Evolutionary conservation across 2,113 vertebrate genomes (phyloP).

Genomic region (Halcyon senegalensis): DNA sequence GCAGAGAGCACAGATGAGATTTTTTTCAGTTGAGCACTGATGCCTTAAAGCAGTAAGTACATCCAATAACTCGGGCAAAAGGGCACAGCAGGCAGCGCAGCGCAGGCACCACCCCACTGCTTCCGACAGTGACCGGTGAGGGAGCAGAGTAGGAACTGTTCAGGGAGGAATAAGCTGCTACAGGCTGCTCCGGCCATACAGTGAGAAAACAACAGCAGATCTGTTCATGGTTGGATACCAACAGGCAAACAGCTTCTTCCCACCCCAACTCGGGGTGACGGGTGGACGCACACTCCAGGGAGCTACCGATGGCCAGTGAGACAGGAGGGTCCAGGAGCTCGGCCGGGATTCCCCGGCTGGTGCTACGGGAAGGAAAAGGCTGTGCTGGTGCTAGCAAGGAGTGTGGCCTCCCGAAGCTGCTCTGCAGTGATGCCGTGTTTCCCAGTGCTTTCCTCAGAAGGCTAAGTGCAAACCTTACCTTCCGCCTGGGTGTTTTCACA

Average conservation of each 20-base stretch:
- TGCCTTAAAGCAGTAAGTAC: constrained; percentile 24
- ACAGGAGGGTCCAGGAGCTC: background rate
- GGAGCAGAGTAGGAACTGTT: background rate
- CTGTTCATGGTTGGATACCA: background rate
- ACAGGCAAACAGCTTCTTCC: background rate
- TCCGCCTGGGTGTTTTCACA: background rate
- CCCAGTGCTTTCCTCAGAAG: background rate
- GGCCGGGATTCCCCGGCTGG: background rate
- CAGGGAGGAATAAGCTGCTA: constrained; percentile 5
- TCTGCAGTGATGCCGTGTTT: background rate
- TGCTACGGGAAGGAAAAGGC: background rate
- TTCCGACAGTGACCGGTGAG: background rate
- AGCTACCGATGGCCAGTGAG: background rate
- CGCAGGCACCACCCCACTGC: background rate
- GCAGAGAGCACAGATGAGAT: background rate
- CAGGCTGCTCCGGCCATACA: background rate
- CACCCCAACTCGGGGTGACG: rapidly evolving
- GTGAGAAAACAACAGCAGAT: constrained; percentile 14
- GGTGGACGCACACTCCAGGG: rapidly evolving
- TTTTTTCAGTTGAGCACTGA: background rate
- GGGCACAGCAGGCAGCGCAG: rapidly evolving
- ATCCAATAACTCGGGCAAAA: background rate
- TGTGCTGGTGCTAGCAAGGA: background rate
- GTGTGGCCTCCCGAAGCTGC: background rate
- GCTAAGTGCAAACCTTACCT: background rate